A percentile compares a stretch with the other conserved stretches of the same genome.
These are phyloP conservation scores for Paguma larvata DNA, from an alignment of 2,797 vertebrate genomes.

Conservation along the genomic window DNA sequence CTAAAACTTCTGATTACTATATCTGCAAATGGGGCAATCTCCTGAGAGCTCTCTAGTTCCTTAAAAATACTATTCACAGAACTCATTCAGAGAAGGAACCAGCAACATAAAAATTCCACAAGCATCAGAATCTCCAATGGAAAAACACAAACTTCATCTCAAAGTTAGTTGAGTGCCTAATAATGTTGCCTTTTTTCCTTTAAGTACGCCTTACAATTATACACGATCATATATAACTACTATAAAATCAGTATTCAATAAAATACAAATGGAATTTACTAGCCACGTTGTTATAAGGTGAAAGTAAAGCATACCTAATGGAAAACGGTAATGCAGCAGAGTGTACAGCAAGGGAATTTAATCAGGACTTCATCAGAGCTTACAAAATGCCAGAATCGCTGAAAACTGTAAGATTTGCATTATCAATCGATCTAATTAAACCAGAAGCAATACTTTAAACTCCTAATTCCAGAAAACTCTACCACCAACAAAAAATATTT, in stretches of 20 bases:
- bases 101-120: constrained; percentile 25
- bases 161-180: not conserved
- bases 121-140: not conserved
- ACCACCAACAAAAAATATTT: constrained; percentile 14
- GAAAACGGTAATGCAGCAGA: constrained; percentile 42
- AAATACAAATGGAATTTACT: constrained; percentile 56
- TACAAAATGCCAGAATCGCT: constrained; percentile 59
- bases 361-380: constrained; percentile 27
- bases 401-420: constrained; percentile 9
- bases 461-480: constrained; percentile 64
- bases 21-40: not conserved
- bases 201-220: not conserved
- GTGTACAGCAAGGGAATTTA: constrained; percentile 23
- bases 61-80: not conserved
- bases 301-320: constrained; percentile 50
- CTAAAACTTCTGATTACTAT: not conserved
- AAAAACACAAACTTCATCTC: constrained; percentile 34
- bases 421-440: constrained; percentile 40
- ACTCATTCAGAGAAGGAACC: not conserved
- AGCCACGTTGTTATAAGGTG: not conserved
- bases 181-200: not conserved
- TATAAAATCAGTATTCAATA: constrained; percentile 37
- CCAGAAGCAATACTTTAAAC: constrained; percentile 49
- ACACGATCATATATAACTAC: not conserved
- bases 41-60: not conserved